These are phyloP conservation scores for Eptatretus atami DNA, from an alignment of 2,797 vertebrate genomes.

Conservation along the genomic window DNA sequence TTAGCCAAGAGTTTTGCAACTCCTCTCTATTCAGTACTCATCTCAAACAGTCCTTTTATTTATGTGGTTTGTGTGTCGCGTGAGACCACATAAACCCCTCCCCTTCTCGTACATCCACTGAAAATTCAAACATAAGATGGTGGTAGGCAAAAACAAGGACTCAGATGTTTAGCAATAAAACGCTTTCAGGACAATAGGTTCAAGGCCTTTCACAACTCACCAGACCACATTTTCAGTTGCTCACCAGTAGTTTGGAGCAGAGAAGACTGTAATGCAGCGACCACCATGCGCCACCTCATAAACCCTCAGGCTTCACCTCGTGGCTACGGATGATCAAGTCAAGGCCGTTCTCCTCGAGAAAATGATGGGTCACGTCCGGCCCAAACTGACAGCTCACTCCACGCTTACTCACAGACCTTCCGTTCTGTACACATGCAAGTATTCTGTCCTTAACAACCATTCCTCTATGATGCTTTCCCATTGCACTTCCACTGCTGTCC, in stretches of 20 bases:
- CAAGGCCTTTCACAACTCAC: neutral
- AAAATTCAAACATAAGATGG: no score
- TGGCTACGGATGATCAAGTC: slow-evolving; percentile 69
- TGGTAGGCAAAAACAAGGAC: no score
- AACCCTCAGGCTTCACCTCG: slow-evolving; percentile 59
- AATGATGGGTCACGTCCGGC: slow-evolving; percentile 44
- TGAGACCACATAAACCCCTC: no score
- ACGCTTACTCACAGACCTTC: slow-evolving; percentile 51
- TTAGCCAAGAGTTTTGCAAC: neutral
- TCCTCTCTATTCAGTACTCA: no score
- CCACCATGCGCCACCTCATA: slow-evolving; percentile 70
- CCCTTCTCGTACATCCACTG: no score
- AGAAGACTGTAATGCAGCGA: slow-evolving; percentile 77
- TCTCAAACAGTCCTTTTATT: no score
- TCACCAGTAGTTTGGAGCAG: slow-evolving; percentile 84
- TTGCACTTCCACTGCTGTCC: no score
- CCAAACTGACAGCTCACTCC: slow-evolving; percentile 84
- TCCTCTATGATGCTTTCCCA: no score
- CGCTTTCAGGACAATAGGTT: no score
- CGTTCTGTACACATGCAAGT: slow-evolving; percentile 17
- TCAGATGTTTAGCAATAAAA: no score
- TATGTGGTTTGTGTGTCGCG: no score
- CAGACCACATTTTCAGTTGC: slow-evolving; percentile 7
- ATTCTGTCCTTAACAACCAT: no score
- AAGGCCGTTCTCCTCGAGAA: slow-evolving; percentile 49